Conservation (phyloP, 2,888 invertebrate genomes). For the Synergus japonicus region DNA sequence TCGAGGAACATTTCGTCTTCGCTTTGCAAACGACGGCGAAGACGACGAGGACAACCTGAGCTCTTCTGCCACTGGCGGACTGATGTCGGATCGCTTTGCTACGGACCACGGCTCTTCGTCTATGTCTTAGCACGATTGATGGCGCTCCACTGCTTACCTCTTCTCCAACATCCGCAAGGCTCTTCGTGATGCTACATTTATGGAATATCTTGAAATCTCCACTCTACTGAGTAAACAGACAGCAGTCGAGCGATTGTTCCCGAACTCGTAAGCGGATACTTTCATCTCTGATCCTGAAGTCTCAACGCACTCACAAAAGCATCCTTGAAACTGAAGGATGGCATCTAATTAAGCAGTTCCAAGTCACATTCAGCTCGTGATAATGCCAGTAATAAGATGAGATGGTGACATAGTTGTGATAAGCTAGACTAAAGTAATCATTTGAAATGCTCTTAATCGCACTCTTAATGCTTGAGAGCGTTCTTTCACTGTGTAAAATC, state of each 20-base stretch:
- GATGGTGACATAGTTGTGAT: not conserved
- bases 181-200: conserved; percentile 67
- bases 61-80: conserved; percentile 48
- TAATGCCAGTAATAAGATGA: conserved; percentile 12
- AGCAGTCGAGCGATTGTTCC: conserved; percentile 67
- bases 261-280: conserved; percentile 43
- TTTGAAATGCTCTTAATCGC: not conserved
- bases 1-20: conserved; percentile 44
- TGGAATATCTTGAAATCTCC: conserved; percentile 75
- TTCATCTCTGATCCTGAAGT: conserved; percentile 27
- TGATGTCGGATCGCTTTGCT: conserved; percentile 74
- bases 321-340: conserved; percentile 34
- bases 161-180: conserved; percentile 37
- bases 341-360: conserved; percentile 45
- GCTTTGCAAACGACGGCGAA: conserved; percentile 49
- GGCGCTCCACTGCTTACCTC: conserved; percentile 60
- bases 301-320: conserved; percentile 3
- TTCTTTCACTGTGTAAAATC: not conserved
- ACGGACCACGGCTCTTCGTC: conserved; percentile 72
- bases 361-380: not conserved
- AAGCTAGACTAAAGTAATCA: not conserved
- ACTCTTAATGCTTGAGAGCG: not conserved
- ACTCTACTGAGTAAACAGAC: conserved; percentile 55
- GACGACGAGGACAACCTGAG: conserved; percentile 49
- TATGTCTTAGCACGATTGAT: conserved; percentile 75